Evolutionary conservation across 2,888 invertebrate species (phyloP).

Genomic region (Catotricha subobsoleta): DNA sequence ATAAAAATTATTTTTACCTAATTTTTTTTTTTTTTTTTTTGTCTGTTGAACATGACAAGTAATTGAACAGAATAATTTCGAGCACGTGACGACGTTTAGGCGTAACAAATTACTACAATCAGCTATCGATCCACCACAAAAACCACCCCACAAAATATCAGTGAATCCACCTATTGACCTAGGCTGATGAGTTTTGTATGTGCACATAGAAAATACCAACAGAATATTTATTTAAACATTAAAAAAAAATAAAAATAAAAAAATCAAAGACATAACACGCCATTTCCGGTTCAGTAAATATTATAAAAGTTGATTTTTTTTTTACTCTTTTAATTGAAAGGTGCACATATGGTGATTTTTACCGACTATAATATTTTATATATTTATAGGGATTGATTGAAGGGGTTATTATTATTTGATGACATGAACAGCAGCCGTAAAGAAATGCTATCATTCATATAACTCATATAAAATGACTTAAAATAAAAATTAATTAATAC

Average conservation of each 20-base stretch:
- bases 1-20: too few species aligned
- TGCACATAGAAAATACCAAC: neutral
- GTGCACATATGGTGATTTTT: too few species aligned
- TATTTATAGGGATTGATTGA: too few species aligned
- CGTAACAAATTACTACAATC: constrained; percentile 8
- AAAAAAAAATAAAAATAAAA: neutral
- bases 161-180: constrained; percentile 7
- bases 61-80: constrained; percentile 8
- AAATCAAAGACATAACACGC: constrained; percentile 8
- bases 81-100: constrained; percentile 8
- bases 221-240: neutral
- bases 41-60: constrained; percentile 6
- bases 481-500: too few species aligned
- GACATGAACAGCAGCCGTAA: too few species aligned
- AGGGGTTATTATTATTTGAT: too few species aligned
- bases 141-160: constrained; percentile 8
- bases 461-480: too few species aligned
- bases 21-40: too few species aligned
- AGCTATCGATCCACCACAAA: constrained; percentile 10
- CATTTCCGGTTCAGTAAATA: constrained; percentile 4
- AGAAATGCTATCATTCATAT: too few species aligned
- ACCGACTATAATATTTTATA: too few species aligned
- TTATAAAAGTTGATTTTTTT: neutral
- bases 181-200: neutral
- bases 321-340: too few species aligned